Evolutionary conservation across 2,797 vertebrate species (phyloP).

Genomic region (Lates japonicus): DNA sequence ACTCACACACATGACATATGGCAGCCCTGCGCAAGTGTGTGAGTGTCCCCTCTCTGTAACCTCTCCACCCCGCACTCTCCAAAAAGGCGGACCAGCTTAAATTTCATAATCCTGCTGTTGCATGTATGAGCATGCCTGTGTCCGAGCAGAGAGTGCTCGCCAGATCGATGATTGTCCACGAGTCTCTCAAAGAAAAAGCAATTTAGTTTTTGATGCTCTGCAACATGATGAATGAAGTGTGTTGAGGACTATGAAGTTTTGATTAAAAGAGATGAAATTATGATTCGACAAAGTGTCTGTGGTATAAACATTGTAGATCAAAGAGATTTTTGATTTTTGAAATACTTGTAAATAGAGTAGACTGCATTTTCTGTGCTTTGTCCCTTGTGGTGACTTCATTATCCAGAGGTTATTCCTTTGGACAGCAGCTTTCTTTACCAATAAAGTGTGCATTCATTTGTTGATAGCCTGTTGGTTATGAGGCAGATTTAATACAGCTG

Average conservation of each 20-base stretch:
- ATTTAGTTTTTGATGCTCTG: conserved; percentile 48
- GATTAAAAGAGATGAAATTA: conserved; percentile 42
- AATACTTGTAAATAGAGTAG: background rate
- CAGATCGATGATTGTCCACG: conserved; percentile 47
- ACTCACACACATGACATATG: conserved; percentile 18
- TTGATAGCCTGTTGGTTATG: background rate
- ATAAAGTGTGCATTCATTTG: background rate
- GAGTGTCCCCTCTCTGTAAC: conserved; percentile 33
- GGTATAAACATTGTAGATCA: background rate
- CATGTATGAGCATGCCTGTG: conserved; percentile 72
- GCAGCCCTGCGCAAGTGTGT: conserved; percentile 16
- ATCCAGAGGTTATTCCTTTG: background rate
- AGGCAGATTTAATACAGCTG: background rate
- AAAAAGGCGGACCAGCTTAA: conserved; percentile 54
- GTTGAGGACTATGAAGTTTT: conserved; percentile 30
- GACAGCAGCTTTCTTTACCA: background rate
- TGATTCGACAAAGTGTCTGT: conserved; percentile 12
- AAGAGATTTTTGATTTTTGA: background rate
- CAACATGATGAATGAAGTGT: conserved; percentile 44
- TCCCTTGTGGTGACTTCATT: background rate
- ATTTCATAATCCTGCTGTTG: conserved; percentile 73
- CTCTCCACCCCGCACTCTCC: conserved; percentile 56
- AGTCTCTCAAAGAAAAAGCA: conserved; percentile 68
- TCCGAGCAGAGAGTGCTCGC: conserved; percentile 23
- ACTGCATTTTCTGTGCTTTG: background rate